Percentiles rank a stretch among this genome's conserved stretches.
phyloP scores from a whole-genome alignment of 1,140 invertebrate genomes.

The Eumeta japonica region DNA sequence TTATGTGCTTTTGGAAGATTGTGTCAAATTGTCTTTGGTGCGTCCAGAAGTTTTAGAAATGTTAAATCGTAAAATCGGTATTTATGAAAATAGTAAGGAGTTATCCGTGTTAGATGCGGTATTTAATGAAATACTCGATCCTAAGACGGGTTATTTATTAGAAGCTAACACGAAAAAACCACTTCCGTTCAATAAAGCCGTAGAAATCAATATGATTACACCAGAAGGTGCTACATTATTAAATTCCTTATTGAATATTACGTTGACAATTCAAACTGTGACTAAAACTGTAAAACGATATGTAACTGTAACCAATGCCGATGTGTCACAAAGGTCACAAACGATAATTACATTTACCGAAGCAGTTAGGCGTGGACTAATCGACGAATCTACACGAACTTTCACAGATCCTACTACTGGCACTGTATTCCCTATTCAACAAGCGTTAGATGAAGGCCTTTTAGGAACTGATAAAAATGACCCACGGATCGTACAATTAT shows the following conservation, averaged over 20 bases:
- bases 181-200: constrained; percentile 81
- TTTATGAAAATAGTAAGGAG: constrained; percentile 73
- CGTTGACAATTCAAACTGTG: constrained; percentile 80
- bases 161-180: constrained; percentile 74
- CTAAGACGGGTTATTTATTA: constrained; percentile 80
- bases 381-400: constrained; percentile 75
- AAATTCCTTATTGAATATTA: constrained; percentile 80
- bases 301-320: constrained; percentile 69
- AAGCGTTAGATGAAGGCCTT: constrained; percentile 74
- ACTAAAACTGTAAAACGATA: constrained; percentile 79
- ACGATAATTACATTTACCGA: constrained; percentile 74
- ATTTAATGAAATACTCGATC: constrained; percentile 77
- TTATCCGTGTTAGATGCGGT: constrained; percentile 84
- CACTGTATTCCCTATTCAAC: constrained; percentile 74
- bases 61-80: constrained; percentile 78
- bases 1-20: constrained; percentile 70
- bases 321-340: constrained; percentile 59
- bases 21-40: constrained; percentile 65
- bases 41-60: constrained; percentile 80
- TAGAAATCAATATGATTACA: constrained; percentile 80
- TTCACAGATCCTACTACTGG: constrained; percentile 79
- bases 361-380: constrained; percentile 73
- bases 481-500: constrained; percentile 35
- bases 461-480: constrained; percentile 63
- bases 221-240: constrained; percentile 81